Base-by-base conservation (phyloP, 2,113 vertebrate species). In the cat (Felis catus) region DNA sequence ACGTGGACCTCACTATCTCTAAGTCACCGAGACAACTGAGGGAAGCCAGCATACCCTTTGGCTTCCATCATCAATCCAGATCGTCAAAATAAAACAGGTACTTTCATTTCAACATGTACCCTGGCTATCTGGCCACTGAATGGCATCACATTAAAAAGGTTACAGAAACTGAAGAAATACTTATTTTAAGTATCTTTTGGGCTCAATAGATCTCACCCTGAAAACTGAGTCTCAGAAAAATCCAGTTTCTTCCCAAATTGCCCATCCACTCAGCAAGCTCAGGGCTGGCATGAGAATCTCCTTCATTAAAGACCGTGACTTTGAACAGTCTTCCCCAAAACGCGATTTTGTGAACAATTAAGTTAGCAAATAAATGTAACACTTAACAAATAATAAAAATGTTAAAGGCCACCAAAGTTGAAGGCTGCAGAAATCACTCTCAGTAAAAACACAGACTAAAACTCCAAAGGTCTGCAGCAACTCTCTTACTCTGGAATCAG, bases 381-480 rank as follows among this genome's bases (percentile, higher is more conserved):
- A 9, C 3, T 65, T 51, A 74, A 82, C 55, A 83, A 63, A 39
- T 66, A 91, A 78, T 55, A 63, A 55, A 68, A 55, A 41, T 85
- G 33, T 79, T 58, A 76, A 78, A 74, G 21, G 29, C 53, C 55
- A 66, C 19, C 14, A 15, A 66, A 36, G 89, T 61, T 53, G 61
- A 95, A 94, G 80, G 81, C 14, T 88, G 27, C 53, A 89, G 95
- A 95, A 91, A 78, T 25, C 33, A 81, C 7, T 48, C 33, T 91
- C 55, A 55, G 94, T 36, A 89, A 85, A 93, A 95, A 55, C 21
- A 25, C 10, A 70, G n/a, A 74, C 58, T 3, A 89, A 45, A 81
- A 81, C 19, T 51, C 55, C 91, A 74, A 63, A 93, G 39, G 48
- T 21, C 36, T 63, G 33, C 10, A 27, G 74, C 0, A 14, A 61